Evolutionary conservation across 2,113 vertebrate genomes (phyloP), one percentile per base, ranked within the genome.

Genomic region (Poeciliopsis retropinna): DNA sequence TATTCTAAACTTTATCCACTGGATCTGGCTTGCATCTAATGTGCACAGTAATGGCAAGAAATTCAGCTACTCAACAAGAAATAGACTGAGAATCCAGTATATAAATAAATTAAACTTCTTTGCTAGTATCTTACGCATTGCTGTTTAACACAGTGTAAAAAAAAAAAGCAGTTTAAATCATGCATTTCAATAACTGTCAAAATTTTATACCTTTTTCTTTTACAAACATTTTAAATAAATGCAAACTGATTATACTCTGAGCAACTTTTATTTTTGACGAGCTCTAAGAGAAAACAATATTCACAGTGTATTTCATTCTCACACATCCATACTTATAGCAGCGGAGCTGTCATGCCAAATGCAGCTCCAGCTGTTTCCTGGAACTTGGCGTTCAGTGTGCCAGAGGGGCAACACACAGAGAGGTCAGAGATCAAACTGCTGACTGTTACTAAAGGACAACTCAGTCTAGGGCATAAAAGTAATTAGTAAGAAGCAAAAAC

Each of bases 21-120:
- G 54, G 78, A 85, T 90, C 80, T 71, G 70, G 64, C 85, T 82
- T 72, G 76, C 68, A 91, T 89, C 72, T 73, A 62, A 29, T 76
- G 65, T 63, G 72, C 66, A 81, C 47, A 79, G 64, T 67, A 76
- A 81, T 51, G 69, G 78, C 67, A 85, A 85, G 44, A 63, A 77
- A 70, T 70, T 83, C 81, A 70, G 61, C 67, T 19, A 47, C 11
- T 60, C 44, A 67, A 28, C 61, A 63, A 65, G 29, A 10, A 64
- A 54, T 9, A 47, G 44, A 67, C 63, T 75, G 85, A 80, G 51
- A 80, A 29, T 74, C 29, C 44, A 2, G 60, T 8, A 67, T 22
- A 70, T 17, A 4, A 60, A 39, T n/a, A n/a, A 71, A n/a, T 27
- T 19, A 27, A 28, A 15, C 44, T 32, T 63, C 12, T 14, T 25